phyloP scores from a whole-genome alignment of 92 coral and sea anemone genomes.

The Pocillopora meandrina region DNA sequence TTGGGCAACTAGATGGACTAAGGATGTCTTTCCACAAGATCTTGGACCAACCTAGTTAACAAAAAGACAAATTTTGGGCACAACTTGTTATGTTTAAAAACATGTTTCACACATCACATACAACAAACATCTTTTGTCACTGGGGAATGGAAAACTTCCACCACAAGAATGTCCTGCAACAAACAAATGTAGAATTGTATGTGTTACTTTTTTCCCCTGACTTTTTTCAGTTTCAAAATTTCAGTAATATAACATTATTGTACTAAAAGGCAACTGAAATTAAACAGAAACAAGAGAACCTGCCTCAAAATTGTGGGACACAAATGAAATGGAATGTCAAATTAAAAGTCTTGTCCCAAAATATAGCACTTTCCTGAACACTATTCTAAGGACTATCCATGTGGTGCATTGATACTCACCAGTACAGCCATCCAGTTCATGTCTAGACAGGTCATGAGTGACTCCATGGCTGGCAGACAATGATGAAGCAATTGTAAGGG shows the following conservation, averaged over 20 bases:
- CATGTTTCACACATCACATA: not conserved
- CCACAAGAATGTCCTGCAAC: too few species aligned
- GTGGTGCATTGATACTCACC: slow-evolving; percentile 52
- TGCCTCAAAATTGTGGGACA: too few species aligned
- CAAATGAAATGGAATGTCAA: too few species aligned
- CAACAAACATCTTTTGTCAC: not conserved
- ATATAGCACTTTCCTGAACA: not conserved
- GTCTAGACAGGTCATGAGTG: slow-evolving; percentile 87
- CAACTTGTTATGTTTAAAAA: not conserved
- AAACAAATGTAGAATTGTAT: too few species aligned
- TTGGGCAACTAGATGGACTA: slow-evolving; percentile 81
- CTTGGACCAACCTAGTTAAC: slow-evolving; percentile 81
- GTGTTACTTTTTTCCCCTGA: too few species aligned
- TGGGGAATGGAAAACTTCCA: too few species aligned
- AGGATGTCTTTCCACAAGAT: slow-evolving; percentile 91
- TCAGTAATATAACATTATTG: too few species aligned
- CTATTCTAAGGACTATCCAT: not conserved
- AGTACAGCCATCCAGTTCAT: slow-evolving; percentile 97
- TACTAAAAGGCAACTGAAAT: too few species aligned
- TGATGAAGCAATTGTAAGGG: slow-evolving; percentile 76
- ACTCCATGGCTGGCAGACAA: slow-evolving; percentile 85
- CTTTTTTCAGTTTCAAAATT: too few species aligned
- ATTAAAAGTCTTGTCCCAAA: too few species aligned
- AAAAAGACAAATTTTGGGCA: not conserved
- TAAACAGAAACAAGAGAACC: too few species aligned